Evolutionary conservation across 2,888 invertebrate genomes (phyloP), one percentile per base, ranked within the genome.

Genomic region (Tipula vernalis): DNA sequence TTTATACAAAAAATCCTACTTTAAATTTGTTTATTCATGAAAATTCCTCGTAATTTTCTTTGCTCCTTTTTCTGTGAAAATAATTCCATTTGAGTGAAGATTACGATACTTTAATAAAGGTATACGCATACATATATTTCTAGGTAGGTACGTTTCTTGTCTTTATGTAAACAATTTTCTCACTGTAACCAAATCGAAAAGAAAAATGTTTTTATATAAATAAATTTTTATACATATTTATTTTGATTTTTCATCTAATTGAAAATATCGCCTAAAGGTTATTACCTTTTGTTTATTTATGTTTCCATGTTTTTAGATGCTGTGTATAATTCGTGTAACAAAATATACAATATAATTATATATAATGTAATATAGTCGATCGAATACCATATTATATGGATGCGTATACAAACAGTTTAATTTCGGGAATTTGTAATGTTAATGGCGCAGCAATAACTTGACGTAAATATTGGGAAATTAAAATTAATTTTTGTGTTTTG

Each of bases 191-290:
- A 57, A 15, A 39, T 5, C 39, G 3, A 39, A 39, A 39, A 39
- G 15, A 57, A 51, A 51, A 51, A 12, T 51, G n/a, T 51, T 57
- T 57, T 71, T 18, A 28, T 4, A 71, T 12, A 71, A 71, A 28
- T 71, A 71, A 71, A 71, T 71, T 28, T n/a, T 71, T 28, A 71
- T 28, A 71, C 71, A 71, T 71, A 28, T 71, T 71, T 71, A 71
- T 71, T 71, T 71, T 71, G 71, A 71, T 71, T 71, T 71, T 71
- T 71, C 71, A 71, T 71, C 71, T 71, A 71, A 71, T 71, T 71
- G 71, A 71, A 71, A 71, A 71, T 71, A 71, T 71, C 3, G 71
- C 71, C 71, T 71, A 28, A 10, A 71, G 51, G 51, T 15, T 28
- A 57, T 57, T 57, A 57, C 28, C 71, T 71, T 71, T 71, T 71